These are phyloP conservation scores for Lasioglossum zephyrum DNA, from an alignment of 2,888 invertebrate species.

Conservation along the genomic window DNA sequence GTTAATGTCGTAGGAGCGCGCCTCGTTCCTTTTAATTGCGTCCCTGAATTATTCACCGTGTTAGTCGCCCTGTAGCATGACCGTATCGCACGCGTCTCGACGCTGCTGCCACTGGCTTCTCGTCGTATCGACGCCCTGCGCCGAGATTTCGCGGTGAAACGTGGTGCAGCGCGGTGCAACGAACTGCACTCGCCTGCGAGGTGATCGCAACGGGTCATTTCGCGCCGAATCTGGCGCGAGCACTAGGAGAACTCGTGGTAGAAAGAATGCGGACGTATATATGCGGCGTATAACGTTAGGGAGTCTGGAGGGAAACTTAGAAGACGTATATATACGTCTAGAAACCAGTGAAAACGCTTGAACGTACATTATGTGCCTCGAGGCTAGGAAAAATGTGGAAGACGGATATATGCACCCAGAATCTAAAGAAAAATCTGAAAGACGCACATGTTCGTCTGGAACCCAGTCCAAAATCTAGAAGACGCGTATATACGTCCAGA, in stretches of 20 bases:
- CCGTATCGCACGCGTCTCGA: constrained; percentile 1
- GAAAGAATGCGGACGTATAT: not conserved
- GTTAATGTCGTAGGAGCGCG: constrained; percentile 52
- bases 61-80: not conserved
- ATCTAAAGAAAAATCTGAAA: not conserved
- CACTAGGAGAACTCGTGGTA: not conserved
- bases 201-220: not conserved
- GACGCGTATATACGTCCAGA: not conserved
- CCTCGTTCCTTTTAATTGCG: constrained; percentile 61
- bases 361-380: too few relatives aligned
- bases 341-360: too few relatives aligned
- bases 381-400: not conserved
- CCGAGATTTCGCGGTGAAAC: not conserved
- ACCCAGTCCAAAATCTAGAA: not conserved
- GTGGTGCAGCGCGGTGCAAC: not conserved
- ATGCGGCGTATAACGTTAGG: not conserved
- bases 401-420: not conserved
- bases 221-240: not conserved
- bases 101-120: not conserved
- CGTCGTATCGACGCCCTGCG: not conserved
- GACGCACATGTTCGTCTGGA: not conserved
- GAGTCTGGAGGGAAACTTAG: not conserved
- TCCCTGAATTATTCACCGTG: constrained; percentile 52
- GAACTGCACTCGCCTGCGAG: not conserved
- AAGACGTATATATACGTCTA: not conserved